Evolutionary conservation across 2,113 vertebrate genomes (phyloP).

Genomic region (Oncorhynchus tshawytscha): DNA sequence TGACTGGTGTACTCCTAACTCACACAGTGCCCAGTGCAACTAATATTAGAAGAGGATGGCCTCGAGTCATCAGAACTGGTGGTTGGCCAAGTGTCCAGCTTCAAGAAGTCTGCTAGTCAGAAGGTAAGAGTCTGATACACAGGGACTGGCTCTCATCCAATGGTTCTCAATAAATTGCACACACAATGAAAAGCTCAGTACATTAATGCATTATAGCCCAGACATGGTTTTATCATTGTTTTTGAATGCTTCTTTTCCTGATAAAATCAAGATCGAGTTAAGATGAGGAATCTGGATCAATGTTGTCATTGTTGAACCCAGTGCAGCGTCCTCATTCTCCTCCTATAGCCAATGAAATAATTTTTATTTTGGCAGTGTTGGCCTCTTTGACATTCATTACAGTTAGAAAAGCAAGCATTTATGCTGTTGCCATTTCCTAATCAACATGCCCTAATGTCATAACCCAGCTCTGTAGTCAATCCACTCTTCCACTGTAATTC

Average conservation of each 20-base stretch:
- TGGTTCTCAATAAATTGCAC: background rate
- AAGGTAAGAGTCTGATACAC: constrained; percentile 76
- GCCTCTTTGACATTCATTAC: constrained; percentile 4
- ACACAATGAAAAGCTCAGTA: background rate
- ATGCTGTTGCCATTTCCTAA: constrained; percentile 23
- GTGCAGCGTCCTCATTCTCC: background rate
- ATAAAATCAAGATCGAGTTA: background rate
- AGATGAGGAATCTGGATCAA: constrained; percentile 1
- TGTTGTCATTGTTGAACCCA: background rate
- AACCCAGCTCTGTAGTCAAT: constrained; percentile 7
- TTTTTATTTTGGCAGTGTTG: constrained; percentile 1
- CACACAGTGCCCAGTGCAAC: constrained; percentile 72
- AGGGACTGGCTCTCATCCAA: background rate
- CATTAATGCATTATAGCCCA: background rate
- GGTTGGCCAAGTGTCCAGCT: constrained; percentile 75
- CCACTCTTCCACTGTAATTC: constrained; percentile 1
- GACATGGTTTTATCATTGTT: background rate
- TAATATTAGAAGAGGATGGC: constrained; percentile 82
- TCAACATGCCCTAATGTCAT: constrained; percentile 17
- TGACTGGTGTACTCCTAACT: background rate
- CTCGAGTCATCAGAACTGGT: constrained; percentile 77
- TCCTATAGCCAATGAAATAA: background rate
- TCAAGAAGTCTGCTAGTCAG: constrained; percentile 72
- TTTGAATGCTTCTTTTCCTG: background rate
- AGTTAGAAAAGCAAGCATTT: constrained; percentile 4